Evolutionary conservation across 2,888 invertebrate species (phyloP).

Genomic region (Drosophila eohydei): DNA sequence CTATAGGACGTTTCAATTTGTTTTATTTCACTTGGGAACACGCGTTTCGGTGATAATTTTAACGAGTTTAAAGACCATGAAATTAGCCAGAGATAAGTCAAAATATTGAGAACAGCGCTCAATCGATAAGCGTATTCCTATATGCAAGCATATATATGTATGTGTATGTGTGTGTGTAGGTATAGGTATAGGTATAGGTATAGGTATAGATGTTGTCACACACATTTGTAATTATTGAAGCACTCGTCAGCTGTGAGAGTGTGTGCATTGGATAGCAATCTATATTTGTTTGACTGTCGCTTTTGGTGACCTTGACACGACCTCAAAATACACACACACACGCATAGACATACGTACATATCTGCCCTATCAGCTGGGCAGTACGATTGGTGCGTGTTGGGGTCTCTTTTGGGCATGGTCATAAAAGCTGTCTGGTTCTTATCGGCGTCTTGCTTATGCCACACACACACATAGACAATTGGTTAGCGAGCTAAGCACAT

Average conservation of each 20-base stretch:
- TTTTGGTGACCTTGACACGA: constrained; percentile 62
- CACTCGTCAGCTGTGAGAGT: constrained; percentile 38
- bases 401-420: constrained; percentile 1
- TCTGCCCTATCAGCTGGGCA: constrained; percentile 23
- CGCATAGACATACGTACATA: neutral
- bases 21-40: constrained; percentile 6
- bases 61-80: constrained; percentile 5
- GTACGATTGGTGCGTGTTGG: neutral
- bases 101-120: neutral
- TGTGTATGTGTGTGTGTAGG: neutral
- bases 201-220: too few species aligned
- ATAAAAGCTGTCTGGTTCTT: constrained; percentile 21
- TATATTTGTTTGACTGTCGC: constrained; percentile 2
- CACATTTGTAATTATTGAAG: neutral
- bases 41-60: constrained; percentile 1
- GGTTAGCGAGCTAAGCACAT: neutral
- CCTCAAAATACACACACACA: constrained; percentile 30
- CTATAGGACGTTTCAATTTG: neutral
- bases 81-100: constrained; percentile 18
- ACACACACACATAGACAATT: neutral
- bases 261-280: neutral
- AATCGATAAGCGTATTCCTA: constrained; percentile 16
- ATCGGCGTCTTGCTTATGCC: constrained; percentile 9
- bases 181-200: too few species aligned
- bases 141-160: neutral